Conservation (phyloP, 1,140 invertebrate species). For the Drosophila sucinea region DNA sequence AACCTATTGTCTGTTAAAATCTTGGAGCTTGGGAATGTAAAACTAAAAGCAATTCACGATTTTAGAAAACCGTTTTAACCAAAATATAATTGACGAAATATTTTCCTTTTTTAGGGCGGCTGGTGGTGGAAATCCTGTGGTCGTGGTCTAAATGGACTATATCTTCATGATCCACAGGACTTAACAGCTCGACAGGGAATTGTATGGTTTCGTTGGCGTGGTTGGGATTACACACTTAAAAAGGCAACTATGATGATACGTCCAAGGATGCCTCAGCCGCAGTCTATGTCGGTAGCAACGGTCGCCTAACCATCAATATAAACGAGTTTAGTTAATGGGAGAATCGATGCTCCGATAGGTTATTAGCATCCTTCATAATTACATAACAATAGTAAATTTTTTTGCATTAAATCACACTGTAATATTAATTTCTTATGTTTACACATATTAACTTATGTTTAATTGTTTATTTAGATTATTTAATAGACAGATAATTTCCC, state of each 20-base stretch:
- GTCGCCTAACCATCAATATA: constrained; percentile 33
- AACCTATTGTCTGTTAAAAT: neutral
- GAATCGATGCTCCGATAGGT: constrained; percentile 35
- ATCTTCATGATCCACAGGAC: constrained; percentile 94
- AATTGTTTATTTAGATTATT: constrained; percentile 26
- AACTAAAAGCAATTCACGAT: too few relatives aligned
- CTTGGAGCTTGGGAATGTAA: too few relatives aligned
- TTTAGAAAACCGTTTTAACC: neutral
- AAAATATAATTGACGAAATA: constrained; percentile 39
- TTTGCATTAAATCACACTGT: constrained; percentile 46
- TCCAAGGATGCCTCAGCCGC: constrained; percentile 84
- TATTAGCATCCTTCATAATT: constrained; percentile 50
- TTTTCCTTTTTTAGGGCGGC: constrained; percentile 85
- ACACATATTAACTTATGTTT: constrained; percentile 64
- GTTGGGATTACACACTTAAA: constrained; percentile 96
- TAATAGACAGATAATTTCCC: constrained; percentile 13
- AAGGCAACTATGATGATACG: constrained; percentile 95
- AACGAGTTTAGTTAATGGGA: constrained; percentile 38
- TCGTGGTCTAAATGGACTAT: constrained; percentile 93
- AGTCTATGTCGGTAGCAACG: constrained; percentile 45
- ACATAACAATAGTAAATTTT: constrained; percentile 55
- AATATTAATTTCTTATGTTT: constrained; percentile 57
- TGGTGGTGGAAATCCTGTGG: constrained; percentile 98
- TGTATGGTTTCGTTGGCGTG: constrained; percentile 96
- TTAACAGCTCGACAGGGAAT: constrained; percentile 95